These are phyloP conservation scores for Emberiza fucata DNA, from an alignment of 2,113 vertebrate genomes.

Conservation along the genomic window DNA sequence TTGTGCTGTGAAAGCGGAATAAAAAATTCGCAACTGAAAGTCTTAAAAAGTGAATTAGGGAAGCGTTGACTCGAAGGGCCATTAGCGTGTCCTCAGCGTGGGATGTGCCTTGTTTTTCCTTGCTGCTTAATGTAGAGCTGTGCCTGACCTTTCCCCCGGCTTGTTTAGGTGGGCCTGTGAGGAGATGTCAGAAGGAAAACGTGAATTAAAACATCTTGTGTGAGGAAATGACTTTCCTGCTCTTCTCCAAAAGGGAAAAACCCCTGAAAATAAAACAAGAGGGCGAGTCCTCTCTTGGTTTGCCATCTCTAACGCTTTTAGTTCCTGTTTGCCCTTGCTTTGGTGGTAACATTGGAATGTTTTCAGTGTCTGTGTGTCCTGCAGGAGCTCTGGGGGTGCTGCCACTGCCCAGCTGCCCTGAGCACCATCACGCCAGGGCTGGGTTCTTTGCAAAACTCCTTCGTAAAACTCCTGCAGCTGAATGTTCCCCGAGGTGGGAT, in stretches of 20 bases:
- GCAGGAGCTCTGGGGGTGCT: not conserved
- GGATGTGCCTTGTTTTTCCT: constrained; percentile 8
- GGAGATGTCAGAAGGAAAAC: not conserved
- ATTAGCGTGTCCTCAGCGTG: not conserved
- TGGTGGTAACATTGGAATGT: rapidly evolving
- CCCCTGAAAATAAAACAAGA: not conserved
- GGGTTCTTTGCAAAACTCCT: not conserved
- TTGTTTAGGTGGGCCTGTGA: not conserved
- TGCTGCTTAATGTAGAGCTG: not conserved
- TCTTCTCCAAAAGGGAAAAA: not conserved
- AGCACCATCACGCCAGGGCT: not conserved
- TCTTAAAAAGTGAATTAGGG: not conserved
- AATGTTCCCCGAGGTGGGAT: not conserved
- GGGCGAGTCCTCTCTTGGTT: not conserved
- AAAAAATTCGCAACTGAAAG: constrained; percentile 56
- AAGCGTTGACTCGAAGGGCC: not conserved
- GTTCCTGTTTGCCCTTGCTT: not conserved
- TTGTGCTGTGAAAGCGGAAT: constrained; percentile 68
- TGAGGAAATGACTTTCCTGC: not conserved
- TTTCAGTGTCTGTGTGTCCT: not conserved
- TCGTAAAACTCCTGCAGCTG: not conserved
- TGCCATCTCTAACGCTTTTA: not conserved
- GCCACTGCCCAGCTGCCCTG: rapidly evolving
- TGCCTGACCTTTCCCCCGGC: not conserved
- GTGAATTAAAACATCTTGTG: constrained; percentile 14